These are phyloP conservation scores for Micronycteris hirsuta DNA, from an alignment of 2,113 vertebrate genomes.

Conservation along the genomic window DNA sequence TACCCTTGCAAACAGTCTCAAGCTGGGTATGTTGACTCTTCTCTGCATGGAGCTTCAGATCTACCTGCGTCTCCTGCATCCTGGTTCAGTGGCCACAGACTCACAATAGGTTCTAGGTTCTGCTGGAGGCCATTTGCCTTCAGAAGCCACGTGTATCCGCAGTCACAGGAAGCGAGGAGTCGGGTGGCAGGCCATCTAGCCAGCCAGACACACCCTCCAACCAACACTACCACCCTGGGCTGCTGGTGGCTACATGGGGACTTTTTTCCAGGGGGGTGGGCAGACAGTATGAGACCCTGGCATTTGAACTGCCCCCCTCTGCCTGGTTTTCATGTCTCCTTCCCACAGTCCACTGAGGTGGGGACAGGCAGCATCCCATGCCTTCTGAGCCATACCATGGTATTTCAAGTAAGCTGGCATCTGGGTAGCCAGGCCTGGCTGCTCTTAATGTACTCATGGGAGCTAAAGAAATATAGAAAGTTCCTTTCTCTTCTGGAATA, in stretches of 20 bases:
- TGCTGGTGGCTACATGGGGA: neutral
- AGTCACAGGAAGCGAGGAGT: neutral
- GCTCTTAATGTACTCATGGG: neutral
- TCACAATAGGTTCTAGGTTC: neutral
- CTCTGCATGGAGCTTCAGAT: neutral
- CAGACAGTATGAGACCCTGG: neutral
- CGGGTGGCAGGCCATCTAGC: neutral
- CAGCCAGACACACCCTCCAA: neutral
- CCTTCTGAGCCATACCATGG: neutral
- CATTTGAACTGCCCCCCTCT: neutral
- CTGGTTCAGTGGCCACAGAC: neutral
- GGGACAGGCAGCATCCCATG: neutral
- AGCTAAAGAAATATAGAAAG: neutral
- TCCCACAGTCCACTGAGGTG: neutral
- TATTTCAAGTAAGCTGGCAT: neutral
- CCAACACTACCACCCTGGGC: neutral
- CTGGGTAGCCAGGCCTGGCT: neutral
- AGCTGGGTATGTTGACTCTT: neutral
- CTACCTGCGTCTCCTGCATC: neutral
- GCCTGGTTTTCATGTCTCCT: neutral
- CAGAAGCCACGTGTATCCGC: neutral
- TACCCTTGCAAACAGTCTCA: neutral
- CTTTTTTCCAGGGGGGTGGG: neutral
- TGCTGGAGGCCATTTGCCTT: neutral
- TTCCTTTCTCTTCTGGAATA: neutral